Base-by-base conservation (phyloP, 2,888 invertebrate genomes). In the Caenorhabditis afra region DNA sequence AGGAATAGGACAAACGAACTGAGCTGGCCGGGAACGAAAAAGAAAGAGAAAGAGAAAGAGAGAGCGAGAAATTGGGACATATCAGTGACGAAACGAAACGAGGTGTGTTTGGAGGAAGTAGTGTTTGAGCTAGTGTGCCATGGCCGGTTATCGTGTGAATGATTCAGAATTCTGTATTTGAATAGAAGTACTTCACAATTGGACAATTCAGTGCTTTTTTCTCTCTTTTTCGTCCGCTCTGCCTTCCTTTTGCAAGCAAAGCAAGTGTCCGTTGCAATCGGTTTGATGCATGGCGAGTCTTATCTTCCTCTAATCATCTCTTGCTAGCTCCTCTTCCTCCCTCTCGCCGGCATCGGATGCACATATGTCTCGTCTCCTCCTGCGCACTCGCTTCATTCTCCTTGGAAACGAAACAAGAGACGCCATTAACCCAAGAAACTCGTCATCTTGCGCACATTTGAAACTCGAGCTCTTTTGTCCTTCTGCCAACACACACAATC, bases 401-500 rank as follows among this genome's bases (percentile, higher is more conserved):
- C 57, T 50, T 49, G 57, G 50, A 23, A 57, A 71, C 57, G 22
- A 44, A n/a, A 50, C 22, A 37, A 18, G 57, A 41, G n/a, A 44
- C 50, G 53, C 41, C 71, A 71, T 71, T 62, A 71, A 62, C 71
- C 57, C 62, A 20, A 52, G 45, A 61, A 64, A 55, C 62, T 71
- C 50, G 57, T 20, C 71, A 62, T 71, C 62, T 71, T 71, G 71
- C 64, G 71, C 71, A 64, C 59, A 70, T 35, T 71, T 71, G 71
- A 62, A 71, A 71, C 71, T 64, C 64, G 71, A 71, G 71, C 71
- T 53, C 52, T 44, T 39, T 52, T 18, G 49, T 39, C 62, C 62
- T 62, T 71, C 62, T 71, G 62, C 64, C 70, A 70, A 70, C 71
- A 71, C 57, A 62, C 62, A 62, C 71, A 71, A 71, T 71, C 71